Evolutionary conservation across 2,888 invertebrate genomes (phyloP), one percentile per base, ranked within the genome.

Genomic region (Xanthorhoe spadicearia): DNA sequence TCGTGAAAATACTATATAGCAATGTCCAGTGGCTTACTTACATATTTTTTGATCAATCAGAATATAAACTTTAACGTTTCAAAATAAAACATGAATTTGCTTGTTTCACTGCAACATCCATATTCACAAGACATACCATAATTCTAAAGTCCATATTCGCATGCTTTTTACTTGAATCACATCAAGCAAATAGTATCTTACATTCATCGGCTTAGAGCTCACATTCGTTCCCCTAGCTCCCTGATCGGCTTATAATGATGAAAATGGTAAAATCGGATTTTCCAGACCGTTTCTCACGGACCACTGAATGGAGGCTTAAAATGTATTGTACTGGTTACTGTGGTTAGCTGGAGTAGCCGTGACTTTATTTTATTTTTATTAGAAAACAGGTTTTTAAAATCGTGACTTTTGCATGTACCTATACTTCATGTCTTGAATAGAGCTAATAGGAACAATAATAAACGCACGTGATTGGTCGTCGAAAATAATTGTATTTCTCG

Each of bases 241-340:
- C 48, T 56, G 60, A 63, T 67, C 63, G 52, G 63, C 60, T 67
- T 67, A 60, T 63, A 49, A 43, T 77, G 78, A 79, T 81, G 77
- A 81, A 80, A 81, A 80, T 80, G 73, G 74, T 72, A 70, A 73
- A 74, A 80, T 80, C 74, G 74, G 78, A 77, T 81, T 81, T 81
- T 77, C 77, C 78, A 76, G 74, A 71, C 74, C 75, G 78, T 80
- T 78, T 74, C 38, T 43, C 69, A 51, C 72, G 50, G 70, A 66
- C 66, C 64, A 68, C 64, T 73, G 67, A 74, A 74, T 76, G 71
- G 63, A 60, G 70, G 69, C 68, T 74, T 76, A 58, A 74, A 72
- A 76, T 71, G 77, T 73, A 73, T 54, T 61, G 52, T 66, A 28
- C 46, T 48, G 17, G 15, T 32, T 15, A 28, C 52, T 53, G 32